Evolutionary conservation across 2,113 vertebrate genomes (phyloP).

Genomic region (Catagonus wagneri): DNA sequence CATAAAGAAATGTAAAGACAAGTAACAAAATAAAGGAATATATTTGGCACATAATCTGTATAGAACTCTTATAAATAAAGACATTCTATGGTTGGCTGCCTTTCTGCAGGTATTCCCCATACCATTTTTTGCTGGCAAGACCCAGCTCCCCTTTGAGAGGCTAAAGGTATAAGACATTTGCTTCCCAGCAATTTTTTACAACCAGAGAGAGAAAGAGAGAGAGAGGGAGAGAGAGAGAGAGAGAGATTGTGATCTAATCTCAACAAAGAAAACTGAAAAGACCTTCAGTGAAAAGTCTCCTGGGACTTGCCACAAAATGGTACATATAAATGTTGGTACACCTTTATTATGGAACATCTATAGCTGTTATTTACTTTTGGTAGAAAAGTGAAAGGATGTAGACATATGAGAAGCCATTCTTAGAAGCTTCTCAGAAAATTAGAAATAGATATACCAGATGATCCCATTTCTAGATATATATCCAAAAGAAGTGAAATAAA

Average conservation of each 20-base stretch:
- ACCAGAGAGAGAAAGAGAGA: neutral
- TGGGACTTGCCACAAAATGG: neutral
- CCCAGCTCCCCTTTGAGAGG: neutral
- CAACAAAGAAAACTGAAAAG: neutral
- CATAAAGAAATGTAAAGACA: neutral
- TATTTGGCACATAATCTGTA: neutral
- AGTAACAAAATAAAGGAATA: neutral
- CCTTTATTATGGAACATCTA: neutral
- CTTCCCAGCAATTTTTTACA: neutral
- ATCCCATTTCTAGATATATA: neutral
- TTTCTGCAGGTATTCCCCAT: neutral
- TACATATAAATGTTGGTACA: neutral
- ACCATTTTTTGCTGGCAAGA: neutral
- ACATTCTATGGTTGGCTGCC: neutral
- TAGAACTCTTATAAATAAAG: neutral
- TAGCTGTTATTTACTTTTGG: neutral
- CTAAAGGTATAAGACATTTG: neutral
- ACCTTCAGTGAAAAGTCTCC: too few species aligned
- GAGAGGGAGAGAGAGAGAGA: neutral
- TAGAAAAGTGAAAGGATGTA: neutral
- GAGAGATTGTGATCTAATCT: neutral
- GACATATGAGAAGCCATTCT: neutral
- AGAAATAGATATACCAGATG: neutral
- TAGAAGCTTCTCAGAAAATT: neutral
- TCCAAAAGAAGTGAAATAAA: constrained; percentile 6